These are phyloP conservation scores for Lophius americanus DNA, from an alignment of 2,797 vertebrate genomes.

Conservation along the genomic window DNA sequence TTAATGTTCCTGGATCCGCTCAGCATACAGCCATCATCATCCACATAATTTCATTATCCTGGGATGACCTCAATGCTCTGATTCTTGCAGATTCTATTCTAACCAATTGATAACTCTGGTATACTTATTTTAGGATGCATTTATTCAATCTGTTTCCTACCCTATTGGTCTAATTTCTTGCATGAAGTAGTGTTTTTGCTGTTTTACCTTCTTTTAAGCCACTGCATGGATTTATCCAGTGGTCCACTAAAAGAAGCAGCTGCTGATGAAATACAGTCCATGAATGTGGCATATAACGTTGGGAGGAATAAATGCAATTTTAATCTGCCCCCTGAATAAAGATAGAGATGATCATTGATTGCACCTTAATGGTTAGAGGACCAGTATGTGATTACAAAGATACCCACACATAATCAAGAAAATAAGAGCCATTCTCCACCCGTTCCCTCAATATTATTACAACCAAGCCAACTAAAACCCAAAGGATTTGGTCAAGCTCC, in stretches of 20 bases:
- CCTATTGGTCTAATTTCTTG: not conserved
- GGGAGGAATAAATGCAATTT: constrained; percentile 26
- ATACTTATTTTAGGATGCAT: constrained; percentile 3
- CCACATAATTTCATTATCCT: no score
- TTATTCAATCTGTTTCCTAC: not conserved
- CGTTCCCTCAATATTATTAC: no score
- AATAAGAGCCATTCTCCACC: no score
- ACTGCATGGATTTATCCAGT: constrained; percentile 26
- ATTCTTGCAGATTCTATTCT: no score
- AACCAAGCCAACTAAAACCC: no score
- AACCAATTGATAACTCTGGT: not conserved
- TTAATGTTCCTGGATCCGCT: no score
- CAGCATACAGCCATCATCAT: no score
- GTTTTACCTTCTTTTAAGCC: not conserved
- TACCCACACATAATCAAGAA: no score
- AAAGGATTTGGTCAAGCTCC: no score
- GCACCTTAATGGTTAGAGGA: constrained; percentile 14
- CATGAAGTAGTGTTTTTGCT: not conserved
- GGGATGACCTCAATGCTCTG: no score
- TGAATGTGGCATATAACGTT: constrained; percentile 34
- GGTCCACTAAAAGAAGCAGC: constrained; percentile 49
- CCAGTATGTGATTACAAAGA: not conserved
- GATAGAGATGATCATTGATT: constrained; percentile 46
- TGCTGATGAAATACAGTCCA: constrained; percentile 48
- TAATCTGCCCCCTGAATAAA: constrained; percentile 32